phyloP scores from a whole-genome alignment of 2,797 vertebrate species.

The Acrossocheilus wenchowensis region DNA sequence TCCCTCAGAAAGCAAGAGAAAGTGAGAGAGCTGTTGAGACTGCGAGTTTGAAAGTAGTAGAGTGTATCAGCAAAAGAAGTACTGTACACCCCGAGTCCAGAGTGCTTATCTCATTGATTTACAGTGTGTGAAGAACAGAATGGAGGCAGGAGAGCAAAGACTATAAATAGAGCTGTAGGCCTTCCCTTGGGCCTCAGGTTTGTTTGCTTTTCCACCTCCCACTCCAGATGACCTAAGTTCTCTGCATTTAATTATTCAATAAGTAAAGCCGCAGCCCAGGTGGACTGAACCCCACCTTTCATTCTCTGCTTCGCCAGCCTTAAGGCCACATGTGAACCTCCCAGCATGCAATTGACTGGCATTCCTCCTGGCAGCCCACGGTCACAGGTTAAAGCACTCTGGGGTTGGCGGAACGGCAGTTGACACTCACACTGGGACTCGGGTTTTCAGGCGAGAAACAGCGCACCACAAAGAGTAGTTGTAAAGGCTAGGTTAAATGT shows the following conservation, averaged over 20 bases:
- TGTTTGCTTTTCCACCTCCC: slow-evolving; percentile 51
- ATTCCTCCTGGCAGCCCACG: not conserved
- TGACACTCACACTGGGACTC: not conserved
- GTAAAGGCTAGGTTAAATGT: not conserved
- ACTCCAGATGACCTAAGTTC: slow-evolving; percentile 62
- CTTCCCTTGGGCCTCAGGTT: slow-evolving; percentile 56
- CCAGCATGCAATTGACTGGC: slow-evolving; percentile 13
- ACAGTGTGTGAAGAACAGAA: slow-evolving; percentile 31
- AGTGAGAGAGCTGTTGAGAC: slow-evolving; percentile 9
- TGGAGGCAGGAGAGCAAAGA: slow-evolving; percentile 37
- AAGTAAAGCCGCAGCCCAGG: slow-evolving; percentile 61
- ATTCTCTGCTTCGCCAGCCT: slow-evolving; percentile 13
- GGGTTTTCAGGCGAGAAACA: not conserved
- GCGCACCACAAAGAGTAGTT: not conserved
- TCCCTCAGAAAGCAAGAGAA: slow-evolving; percentile 3
- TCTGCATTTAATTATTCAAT: slow-evolving; percentile 71
- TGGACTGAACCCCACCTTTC: slow-evolving; percentile 22
- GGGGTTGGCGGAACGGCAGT: not conserved
- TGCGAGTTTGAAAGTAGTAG: not conserved
- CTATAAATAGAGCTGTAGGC: slow-evolving; percentile 67
- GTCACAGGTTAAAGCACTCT: slow-evolving; percentile 21
- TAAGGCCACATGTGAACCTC: slow-evolving; percentile 18
- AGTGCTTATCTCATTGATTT: slow-evolving; percentile 55
- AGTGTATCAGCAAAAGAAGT: slow-evolving; percentile 24
- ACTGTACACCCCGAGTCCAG: not conserved